Percentiles rank a stretch among this genome's conserved stretches.
Conservation (phyloP, 2,888 invertebrate species). For the Calliphora vomitoria region DNA sequence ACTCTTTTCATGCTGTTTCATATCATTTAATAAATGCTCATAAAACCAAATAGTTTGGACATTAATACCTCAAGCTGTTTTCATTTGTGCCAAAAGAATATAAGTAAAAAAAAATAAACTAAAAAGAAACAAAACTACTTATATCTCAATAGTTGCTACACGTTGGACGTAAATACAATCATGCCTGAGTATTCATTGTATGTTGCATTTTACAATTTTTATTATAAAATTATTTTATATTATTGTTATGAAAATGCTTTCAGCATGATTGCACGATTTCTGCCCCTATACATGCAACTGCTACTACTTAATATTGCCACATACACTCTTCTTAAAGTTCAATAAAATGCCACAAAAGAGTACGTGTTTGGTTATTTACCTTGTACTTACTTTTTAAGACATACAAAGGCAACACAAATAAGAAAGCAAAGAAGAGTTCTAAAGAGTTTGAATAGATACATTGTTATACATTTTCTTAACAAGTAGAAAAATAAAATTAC, state of each 20-base stretch:
- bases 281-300: not conserved
- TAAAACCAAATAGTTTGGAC: not conserved
- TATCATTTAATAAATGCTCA: not conserved
- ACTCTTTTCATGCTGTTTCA: not conserved
- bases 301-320: not conserved
- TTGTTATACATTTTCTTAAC: not conserved
- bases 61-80: not conserved
- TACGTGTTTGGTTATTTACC: conserved; percentile 49
- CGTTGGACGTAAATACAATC: not conserved
- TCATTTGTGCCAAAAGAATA: not conserved
- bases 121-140: not conserved
- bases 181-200: conserved; percentile 15
- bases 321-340: conserved; percentile 29
- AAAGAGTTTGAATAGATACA: conserved; percentile 5
- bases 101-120: too few relatives aligned
- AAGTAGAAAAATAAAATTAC: not conserved
- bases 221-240: conserved; percentile 54
- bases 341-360: conserved; percentile 56
- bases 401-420: not conserved
- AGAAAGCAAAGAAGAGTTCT: not conserved
- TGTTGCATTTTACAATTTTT: conserved; percentile 29
- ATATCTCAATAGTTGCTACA: not conserved
- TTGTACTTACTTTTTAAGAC: not conserved
- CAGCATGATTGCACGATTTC: conserved; percentile 57
- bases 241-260: conserved; percentile 58